Conservation (phyloP, 2,888 invertebrate genomes). For the Cryptocheilus praepositus region DNA sequence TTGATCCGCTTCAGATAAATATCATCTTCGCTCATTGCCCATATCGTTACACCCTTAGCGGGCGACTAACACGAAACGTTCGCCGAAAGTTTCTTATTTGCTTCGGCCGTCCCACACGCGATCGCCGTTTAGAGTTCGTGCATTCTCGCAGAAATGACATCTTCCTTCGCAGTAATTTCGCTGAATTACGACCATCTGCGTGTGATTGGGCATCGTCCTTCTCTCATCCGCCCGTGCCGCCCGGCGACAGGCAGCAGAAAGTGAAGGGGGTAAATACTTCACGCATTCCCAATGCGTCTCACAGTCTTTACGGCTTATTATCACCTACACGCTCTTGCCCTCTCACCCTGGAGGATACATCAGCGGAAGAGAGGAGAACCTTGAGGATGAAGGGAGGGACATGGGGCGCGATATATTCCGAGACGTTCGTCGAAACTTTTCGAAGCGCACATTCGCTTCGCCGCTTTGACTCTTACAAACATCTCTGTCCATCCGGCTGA, state of each 20-base stretch:
- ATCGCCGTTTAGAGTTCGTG: not conserved
- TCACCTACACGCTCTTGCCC: constrained; percentile 65
- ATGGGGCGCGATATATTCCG: constrained; percentile 13
- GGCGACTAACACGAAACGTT: too few species aligned
- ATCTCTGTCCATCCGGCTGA: too few species aligned
- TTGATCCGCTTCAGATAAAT: constrained; percentile 28
- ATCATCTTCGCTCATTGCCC: constrained; percentile 7
- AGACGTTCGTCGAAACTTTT: constrained; percentile 39
- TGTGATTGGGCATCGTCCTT: too few species aligned
- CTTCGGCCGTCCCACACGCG: too few species aligned
- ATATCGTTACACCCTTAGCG: not conserved
- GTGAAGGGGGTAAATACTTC: constrained; percentile 60
- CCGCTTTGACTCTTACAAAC: too few species aligned
- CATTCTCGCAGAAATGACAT: constrained; percentile 3
- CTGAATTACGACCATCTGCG: constrained; percentile 44
- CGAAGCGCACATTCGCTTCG: too few species aligned
- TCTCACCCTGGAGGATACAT: constrained; percentile 57
- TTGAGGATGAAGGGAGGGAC: constrained; percentile 18
- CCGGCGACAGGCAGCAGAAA: constrained; percentile 27
- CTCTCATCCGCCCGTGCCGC: constrained; percentile 25
- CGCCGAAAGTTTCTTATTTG: too few species aligned
- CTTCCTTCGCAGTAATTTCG: constrained; percentile 42
- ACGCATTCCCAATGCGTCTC: constrained; percentile 66
- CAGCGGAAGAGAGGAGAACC: constrained; percentile 41
- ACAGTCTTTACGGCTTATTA: constrained; percentile 68